A percentile compares a stretch with the other conserved stretches of the same genome.
phyloP scores from a whole-genome alignment of 2,113 vertebrate species.

The Austrofundulus limnaeus region DNA sequence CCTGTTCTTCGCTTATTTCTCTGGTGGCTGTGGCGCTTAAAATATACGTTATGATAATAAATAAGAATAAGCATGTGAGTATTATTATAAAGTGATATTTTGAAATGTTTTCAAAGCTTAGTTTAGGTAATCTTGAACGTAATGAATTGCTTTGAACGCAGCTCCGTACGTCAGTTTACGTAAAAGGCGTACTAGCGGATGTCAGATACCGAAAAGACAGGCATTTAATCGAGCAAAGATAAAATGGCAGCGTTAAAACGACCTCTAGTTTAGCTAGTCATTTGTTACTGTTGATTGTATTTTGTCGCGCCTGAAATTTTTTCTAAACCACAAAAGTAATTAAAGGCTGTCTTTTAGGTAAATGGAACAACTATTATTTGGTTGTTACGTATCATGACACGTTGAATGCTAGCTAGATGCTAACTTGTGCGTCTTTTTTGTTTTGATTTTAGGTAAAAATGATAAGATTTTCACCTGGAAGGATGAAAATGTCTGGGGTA shows the following conservation, averaged over 20 bases:
- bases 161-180: slow-evolving; percentile 31
- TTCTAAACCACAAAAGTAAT: neutral
- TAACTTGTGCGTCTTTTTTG: neutral
- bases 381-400: slow-evolving; percentile 24
- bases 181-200: slow-evolving; percentile 60
- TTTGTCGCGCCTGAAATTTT: neutral
- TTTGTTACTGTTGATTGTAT: neutral
- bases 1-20: neutral
- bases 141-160: slow-evolving; percentile 50
- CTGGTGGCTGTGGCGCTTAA: accelerated
- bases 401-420: slow-evolving; percentile 17
- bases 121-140: neutral
- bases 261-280: slow-evolving; percentile 34
- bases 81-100: accelerated
- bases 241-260: slow-evolving; percentile 28
- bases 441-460: slow-evolving; percentile 58
- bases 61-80: accelerated
- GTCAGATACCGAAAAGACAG: slow-evolving; percentile 22
- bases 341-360: slow-evolving; percentile 2
- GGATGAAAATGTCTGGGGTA: slow-evolving; percentile 51
- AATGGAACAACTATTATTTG: neutral
- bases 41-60: neutral
- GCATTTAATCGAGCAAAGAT: slow-evolving; percentile 55
- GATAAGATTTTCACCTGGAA: slow-evolving; percentile 44
- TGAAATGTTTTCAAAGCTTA: neutral